Percentiles rank a stretch among this genome's conserved stretches.
These are phyloP conservation scores for Cephus runcator DNA, from an alignment of 2,888 invertebrate genomes.

Conservation along the genomic window DNA sequence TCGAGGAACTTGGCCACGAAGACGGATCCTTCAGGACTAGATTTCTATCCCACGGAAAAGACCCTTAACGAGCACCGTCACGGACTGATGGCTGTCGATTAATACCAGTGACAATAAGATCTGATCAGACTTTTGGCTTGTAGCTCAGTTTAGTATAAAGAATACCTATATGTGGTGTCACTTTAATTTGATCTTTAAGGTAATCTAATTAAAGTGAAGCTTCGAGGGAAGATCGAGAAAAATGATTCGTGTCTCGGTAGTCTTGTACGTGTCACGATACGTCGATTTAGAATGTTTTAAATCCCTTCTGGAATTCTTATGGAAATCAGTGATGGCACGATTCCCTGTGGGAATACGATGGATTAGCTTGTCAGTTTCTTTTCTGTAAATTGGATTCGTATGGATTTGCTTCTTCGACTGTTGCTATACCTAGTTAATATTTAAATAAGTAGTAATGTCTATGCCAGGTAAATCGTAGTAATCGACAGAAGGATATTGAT, in stretches of 20 bases:
- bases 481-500: not conserved
- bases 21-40: constrained; percentile 1
- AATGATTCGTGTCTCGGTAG: not conserved
- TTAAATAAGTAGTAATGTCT: not conserved
- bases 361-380: not conserved
- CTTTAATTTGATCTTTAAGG: not conserved
- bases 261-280: not conserved
- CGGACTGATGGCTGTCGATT: too few species aligned
- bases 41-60: not conserved
- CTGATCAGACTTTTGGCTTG: not conserved
- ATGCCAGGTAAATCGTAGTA: not conserved
- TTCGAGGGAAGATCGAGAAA: constrained; percentile 12
- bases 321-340: not conserved
- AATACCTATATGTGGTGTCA: not conserved
- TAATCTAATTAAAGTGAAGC: constrained; percentile 7
- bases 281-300: not conserved
- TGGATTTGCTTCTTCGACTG: not conserved
- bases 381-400: not conserved
- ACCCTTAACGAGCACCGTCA: not conserved
- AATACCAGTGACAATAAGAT: not conserved
- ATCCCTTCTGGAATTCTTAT: not conserved
- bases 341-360: not conserved
- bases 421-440: not conserved
- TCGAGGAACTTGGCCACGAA: constrained; percentile 22
- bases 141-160: not conserved